A percentile compares a stretch with the other conserved stretches of the same genome.
phyloP scores from a whole-genome alignment of 2,888 invertebrate genomes.

The Eristalis arbustorum region DNA sequence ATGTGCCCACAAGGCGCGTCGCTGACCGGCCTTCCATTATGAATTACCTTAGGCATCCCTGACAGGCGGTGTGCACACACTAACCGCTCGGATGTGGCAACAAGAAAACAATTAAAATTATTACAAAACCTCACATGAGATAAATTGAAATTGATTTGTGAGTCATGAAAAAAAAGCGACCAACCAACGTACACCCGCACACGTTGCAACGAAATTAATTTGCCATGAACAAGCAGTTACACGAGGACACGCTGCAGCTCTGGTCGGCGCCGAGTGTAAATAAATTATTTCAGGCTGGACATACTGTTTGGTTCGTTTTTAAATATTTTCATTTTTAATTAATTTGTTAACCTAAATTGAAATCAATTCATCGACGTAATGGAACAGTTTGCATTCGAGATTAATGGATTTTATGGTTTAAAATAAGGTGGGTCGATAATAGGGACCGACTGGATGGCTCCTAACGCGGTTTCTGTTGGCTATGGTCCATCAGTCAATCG shows the following conservation, averaged over 20 bases:
- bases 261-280: background rate
- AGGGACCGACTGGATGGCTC: background rate
- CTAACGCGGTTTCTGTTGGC: background rate
- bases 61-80: background rate
- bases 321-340: slow-evolving; percentile 31
- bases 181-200: background rate
- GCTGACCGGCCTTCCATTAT: background rate
- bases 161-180: background rate
- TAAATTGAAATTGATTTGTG: slow-evolving; percentile 30
- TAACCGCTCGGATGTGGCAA: background rate
- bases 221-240: slow-evolving; percentile 7
- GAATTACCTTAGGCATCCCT: slow-evolving; percentile 10
- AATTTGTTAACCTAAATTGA: slow-evolving; percentile 32
- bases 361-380: slow-evolving; percentile 10
- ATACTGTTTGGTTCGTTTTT: background rate
- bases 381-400: slow-evolving; percentile 2
- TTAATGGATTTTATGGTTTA: slow-evolving; percentile 15
- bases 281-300: background rate
- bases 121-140: slow-evolving; percentile 18
- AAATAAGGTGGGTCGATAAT: slow-evolving; percentile 12
- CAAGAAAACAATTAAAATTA: slow-evolving; percentile 53
- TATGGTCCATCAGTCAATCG: background rate
- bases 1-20: background rate
- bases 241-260: background rate
- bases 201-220: background rate